phyloP scores from a whole-genome alignment of 2,113 vertebrate species.

The Hepsetus odoe region DNA sequence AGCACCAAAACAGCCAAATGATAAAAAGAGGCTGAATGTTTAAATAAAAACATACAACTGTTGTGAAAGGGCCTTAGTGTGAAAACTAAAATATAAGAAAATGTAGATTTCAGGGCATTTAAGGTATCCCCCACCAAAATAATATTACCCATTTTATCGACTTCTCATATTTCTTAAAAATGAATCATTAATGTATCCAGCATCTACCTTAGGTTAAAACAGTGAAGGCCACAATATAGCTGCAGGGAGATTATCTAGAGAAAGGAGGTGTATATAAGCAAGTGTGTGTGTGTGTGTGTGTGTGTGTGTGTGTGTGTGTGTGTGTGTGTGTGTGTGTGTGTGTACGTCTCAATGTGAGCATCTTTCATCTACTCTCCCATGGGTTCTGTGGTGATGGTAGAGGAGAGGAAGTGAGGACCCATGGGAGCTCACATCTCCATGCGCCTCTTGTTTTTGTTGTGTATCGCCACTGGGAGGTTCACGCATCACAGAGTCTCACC shows the following conservation, averaged over 20 bases:
- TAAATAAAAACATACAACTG: too few relatives aligned
- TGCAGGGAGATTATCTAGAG: conserved; percentile 24
- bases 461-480: conserved; percentile 54
- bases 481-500: conserved; percentile 20
- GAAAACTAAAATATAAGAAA: too few relatives aligned
- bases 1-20: too few relatives aligned
- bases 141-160: background rate
- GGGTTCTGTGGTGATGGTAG: conserved; percentile 69
- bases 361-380: conserved; percentile 78
- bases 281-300: too few relatives aligned
- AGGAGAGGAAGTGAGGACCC: conserved; percentile 68
- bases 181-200: background rate
- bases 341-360: conserved; percentile 44
- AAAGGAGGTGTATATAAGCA: conserved; percentile 28
- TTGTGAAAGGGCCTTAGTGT: too few relatives aligned
- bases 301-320: conserved; percentile 29
- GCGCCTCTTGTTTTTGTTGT: conserved; percentile 63
- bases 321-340: conserved; percentile 38
- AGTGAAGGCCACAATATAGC: background rate
- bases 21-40: too few relatives aligned
- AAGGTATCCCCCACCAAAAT: too few relatives aligned
- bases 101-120: too few relatives aligned
- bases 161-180: background rate
- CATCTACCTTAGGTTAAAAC: conserved; percentile 1
- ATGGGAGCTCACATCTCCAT: conserved; percentile 69